Evolutionary conservation across 2,113 vertebrate genomes (phyloP).

Genomic region (Haliaeetus leucogaster): DNA sequence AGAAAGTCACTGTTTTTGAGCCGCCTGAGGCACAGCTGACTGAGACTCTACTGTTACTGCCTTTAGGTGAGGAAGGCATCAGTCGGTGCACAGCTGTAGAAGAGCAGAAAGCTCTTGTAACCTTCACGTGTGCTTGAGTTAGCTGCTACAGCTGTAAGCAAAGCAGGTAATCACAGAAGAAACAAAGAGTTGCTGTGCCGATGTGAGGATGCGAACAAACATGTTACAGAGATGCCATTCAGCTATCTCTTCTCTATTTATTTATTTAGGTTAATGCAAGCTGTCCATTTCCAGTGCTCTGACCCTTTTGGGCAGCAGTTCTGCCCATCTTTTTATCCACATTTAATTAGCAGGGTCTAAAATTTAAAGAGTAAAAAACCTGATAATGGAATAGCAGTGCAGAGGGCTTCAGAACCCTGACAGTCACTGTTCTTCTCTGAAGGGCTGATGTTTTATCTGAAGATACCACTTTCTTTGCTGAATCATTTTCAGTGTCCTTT

Average conservation of each 20-base stretch:
- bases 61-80: background rate
- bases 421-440: background rate
- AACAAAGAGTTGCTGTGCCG: background rate
- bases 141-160: accelerated
- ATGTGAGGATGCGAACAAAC: background rate
- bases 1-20: background rate
- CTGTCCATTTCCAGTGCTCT: background rate
- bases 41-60: background rate
- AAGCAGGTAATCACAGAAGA: background rate
- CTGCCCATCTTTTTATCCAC: background rate
- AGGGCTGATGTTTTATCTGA: background rate
- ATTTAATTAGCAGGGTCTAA: background rate
- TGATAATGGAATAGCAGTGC: background rate
- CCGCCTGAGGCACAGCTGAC: background rate
- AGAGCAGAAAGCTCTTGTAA: background rate
- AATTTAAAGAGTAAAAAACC: background rate
- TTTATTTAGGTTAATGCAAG: background rate
- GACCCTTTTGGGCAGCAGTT: background rate
- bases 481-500: background rate
- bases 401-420: background rate
- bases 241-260: background rate
- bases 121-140: background rate
- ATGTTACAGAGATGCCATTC: background rate
- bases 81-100: background rate
- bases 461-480: background rate